phyloP scores from a whole-genome alignment of 2,888 invertebrate genomes.

The Limulus polyphemus region DNA sequence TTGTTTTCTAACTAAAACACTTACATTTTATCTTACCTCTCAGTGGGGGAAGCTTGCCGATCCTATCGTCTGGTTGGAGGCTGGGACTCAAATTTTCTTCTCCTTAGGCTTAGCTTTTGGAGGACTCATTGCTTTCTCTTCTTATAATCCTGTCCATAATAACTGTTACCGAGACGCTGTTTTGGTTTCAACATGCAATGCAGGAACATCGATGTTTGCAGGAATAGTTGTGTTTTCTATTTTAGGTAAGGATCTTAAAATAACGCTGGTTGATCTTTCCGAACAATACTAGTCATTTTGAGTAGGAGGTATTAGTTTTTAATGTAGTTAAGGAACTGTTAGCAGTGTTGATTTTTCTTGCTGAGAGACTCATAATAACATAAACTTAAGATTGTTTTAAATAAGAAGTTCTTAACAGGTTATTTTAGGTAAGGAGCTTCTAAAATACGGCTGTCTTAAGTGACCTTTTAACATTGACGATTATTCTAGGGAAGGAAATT shows the following conservation, averaged over 20 bases:
- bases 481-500: too few species aligned
- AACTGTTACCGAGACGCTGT: constrained; percentile 90
- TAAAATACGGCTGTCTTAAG: too few species aligned
- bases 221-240: constrained; percentile 92
- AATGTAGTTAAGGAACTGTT: too few species aligned
- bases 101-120: constrained; percentile 91
- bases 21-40: neutral
- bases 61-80: constrained; percentile 93
- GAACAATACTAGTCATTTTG: too few species aligned
- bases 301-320: too few species aligned
- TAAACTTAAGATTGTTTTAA: too few species aligned
- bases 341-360: too few species aligned
- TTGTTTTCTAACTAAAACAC: too few species aligned
- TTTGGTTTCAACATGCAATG: constrained; percentile 81
- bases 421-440: too few species aligned
- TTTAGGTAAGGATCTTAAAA: constrained; percentile 50
- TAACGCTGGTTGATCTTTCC: neutral
- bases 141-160: constrained; percentile 92
- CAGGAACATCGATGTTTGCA: constrained; percentile 91
- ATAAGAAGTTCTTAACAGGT: too few species aligned
- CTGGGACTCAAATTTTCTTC: constrained; percentile 95
- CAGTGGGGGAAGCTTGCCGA: constrained; percentile 76
- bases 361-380: too few species aligned
- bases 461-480: too few species aligned
- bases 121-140: constrained; percentile 88